These are phyloP conservation scores for Dendrolimus houi DNA, from an alignment of 2,888 invertebrate species.

Conservation along the genomic window DNA sequence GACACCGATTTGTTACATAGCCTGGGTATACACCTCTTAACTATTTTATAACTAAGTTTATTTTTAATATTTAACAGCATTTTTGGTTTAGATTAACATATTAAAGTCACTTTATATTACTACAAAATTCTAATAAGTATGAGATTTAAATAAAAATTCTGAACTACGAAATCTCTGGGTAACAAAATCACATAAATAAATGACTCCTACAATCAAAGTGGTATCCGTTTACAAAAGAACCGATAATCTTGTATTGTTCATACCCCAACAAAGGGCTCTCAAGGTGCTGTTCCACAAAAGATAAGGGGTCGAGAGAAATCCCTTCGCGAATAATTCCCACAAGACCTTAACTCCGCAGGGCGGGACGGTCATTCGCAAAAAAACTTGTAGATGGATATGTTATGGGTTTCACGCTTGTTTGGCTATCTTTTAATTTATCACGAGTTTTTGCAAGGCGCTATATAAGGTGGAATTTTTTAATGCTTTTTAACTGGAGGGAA, in stretches of 20 bases:
- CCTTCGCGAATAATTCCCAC: constrained; percentile 10
- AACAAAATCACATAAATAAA: constrained; percentile 16
- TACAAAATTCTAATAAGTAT: no score
- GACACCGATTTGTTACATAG: no score
- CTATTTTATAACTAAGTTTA: no score
- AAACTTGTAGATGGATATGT: not conserved
- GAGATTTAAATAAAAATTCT: no score
- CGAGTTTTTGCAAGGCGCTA: no score
- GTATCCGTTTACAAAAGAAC: constrained; percentile 48
- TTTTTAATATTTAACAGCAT: no score
- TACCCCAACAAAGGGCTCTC: constrained; percentile 36
- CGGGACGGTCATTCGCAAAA: not conserved
- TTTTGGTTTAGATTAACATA: no score
- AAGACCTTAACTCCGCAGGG: not conserved
- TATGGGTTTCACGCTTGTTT: not conserved
- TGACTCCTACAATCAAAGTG: constrained; percentile 28
- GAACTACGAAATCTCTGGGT: no score
- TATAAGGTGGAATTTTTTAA: no score
- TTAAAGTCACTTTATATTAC: no score
- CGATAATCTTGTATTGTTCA: constrained; percentile 42
- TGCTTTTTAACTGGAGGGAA: no score
- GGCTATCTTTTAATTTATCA: not conserved
- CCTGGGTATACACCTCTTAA: no score
- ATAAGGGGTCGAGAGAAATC: constrained; percentile 40
- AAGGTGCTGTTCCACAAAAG: constrained; percentile 56